These are phyloP conservation scores for Osmoderma eremita DNA, from an alignment of 2,888 invertebrate species.

Conservation along the genomic window DNA sequence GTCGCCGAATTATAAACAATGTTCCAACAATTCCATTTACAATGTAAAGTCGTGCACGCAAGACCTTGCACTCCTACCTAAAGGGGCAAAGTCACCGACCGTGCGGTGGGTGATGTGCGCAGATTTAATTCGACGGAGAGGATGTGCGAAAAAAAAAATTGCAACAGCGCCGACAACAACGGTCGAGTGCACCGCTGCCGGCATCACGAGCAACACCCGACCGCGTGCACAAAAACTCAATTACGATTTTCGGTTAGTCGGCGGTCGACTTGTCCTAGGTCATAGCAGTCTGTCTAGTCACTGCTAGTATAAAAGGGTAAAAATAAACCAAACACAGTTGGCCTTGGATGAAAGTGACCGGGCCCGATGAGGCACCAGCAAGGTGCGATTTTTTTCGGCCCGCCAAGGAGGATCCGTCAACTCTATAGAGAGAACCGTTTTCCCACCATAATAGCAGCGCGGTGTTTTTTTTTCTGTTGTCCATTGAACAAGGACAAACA, in stretches of 20 bases:
- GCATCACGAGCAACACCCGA: constrained; percentile 1
- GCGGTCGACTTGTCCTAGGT: constrained; percentile 55
- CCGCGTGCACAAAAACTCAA: constrained; percentile 24
- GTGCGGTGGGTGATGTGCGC: not conserved
- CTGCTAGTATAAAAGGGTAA: constrained; percentile 56
- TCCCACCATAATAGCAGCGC: constrained; percentile 13
- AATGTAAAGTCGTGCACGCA: not conserved
- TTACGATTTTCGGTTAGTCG: constrained; percentile 35
- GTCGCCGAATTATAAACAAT: not conserved
- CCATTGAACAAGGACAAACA: not conserved
- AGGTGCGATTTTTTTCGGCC: constrained; percentile 51
- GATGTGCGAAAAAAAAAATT: constrained; percentile 18
- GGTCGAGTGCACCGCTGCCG: constrained; percentile 30
- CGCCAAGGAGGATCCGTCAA: constrained; percentile 24
- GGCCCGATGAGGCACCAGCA: constrained; percentile 53
- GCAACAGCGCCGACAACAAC: constrained; percentile 26
- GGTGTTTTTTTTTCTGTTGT: not conserved
- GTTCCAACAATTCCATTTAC: constrained; percentile 1
- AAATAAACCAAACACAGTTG: constrained; percentile 59
- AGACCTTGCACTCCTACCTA: constrained; percentile 9
- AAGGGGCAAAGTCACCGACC: not conserved
- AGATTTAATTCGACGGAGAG: constrained; percentile 9
- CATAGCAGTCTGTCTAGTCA: constrained; percentile 58
- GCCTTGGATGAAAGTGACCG: constrained; percentile 62
- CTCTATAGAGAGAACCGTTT: constrained; percentile 17